Evolutionary conservation across 1,140 invertebrate species (phyloP).

Genomic region (Drosophila takahashii): DNA sequence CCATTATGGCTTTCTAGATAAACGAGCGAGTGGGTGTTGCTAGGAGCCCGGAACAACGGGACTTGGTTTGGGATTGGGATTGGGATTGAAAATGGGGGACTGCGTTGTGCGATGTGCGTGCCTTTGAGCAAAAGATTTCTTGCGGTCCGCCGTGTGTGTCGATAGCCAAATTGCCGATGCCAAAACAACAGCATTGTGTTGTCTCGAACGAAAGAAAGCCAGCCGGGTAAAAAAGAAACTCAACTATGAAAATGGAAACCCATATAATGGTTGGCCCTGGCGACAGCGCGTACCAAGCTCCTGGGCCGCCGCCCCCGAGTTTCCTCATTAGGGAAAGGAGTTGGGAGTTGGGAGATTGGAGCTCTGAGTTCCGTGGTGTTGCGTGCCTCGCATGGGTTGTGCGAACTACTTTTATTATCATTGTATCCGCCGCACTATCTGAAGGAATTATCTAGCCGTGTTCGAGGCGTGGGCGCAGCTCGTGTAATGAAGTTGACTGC

Average conservation of each 20-base stretch:
- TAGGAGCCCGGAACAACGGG: constrained; percentile 35
- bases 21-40: constrained; percentile 69
- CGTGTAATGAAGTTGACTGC: constrained; percentile 66
- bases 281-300: constrained; percentile 73
- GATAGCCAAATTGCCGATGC: constrained; percentile 62
- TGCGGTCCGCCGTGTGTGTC: constrained; percentile 52
- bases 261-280: constrained; percentile 53
- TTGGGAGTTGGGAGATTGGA: constrained; percentile 12
- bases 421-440: constrained; percentile 52
- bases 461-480: constrained; percentile 59
- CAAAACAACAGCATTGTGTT: constrained; percentile 27
- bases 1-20: constrained; percentile 58
- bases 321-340: constrained; percentile 58
- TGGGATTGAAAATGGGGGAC: constrained; percentile 2
- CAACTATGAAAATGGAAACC: constrained; percentile 69
- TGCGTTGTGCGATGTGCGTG: constrained; percentile 69
- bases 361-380: constrained; percentile 17
- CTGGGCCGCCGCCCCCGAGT: constrained; percentile 18
- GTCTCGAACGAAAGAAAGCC: too few relatives aligned
- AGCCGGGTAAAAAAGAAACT: constrained; percentile 43
- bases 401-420: constrained; percentile 54
- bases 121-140: constrained; percentile 63
- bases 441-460: constrained; percentile 54
- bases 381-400: constrained; percentile 49
- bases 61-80: neutral